phyloP scores from a whole-genome alignment of 2,888 invertebrate species.

The Steromphala cineraria region DNA sequence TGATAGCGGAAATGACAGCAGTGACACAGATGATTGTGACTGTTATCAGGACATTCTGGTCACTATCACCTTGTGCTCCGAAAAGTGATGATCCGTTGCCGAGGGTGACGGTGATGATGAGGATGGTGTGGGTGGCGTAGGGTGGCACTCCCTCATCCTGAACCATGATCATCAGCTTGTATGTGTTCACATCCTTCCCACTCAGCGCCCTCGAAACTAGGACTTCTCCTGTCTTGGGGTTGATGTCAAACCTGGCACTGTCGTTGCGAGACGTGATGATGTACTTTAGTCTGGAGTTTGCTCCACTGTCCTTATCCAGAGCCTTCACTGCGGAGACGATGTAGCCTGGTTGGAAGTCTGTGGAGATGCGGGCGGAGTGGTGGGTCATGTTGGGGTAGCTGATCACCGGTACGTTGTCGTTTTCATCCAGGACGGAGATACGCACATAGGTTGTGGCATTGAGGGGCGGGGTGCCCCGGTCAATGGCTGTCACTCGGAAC shows the following conservation, averaged over 20 bases:
- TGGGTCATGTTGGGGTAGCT: constrained; percentile 58
- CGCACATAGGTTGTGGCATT: constrained; percentile 44
- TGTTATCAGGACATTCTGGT: constrained; percentile 51
- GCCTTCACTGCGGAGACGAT: constrained; percentile 49
- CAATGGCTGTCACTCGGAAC: constrained; percentile 61
- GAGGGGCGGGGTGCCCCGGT: constrained; percentile 59
- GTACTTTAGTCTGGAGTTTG: constrained; percentile 48
- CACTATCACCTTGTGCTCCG: not conserved
- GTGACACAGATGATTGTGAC: constrained; percentile 63
- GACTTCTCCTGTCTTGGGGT: constrained; percentile 47
- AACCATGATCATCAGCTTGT: constrained; percentile 37
- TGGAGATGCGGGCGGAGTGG: constrained; percentile 45
- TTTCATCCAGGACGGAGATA: constrained; percentile 50
- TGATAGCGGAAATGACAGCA: constrained; percentile 58
- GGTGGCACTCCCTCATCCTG: constrained; percentile 40
- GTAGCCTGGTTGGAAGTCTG: constrained; percentile 40
- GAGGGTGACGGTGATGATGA: constrained; percentile 31
- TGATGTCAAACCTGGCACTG: constrained; percentile 43
- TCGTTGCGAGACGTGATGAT: constrained; percentile 46
- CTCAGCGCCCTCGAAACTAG: constrained; percentile 16
- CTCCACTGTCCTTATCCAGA: constrained; percentile 51
- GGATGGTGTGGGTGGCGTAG: constrained; percentile 30
- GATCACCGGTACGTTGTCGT: constrained; percentile 63
- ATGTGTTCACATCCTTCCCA: constrained; percentile 32
- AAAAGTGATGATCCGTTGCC: constrained; percentile 35